Conservation (phyloP, 2,797 vertebrate species). For the Dallia pectoralis region DNA sequence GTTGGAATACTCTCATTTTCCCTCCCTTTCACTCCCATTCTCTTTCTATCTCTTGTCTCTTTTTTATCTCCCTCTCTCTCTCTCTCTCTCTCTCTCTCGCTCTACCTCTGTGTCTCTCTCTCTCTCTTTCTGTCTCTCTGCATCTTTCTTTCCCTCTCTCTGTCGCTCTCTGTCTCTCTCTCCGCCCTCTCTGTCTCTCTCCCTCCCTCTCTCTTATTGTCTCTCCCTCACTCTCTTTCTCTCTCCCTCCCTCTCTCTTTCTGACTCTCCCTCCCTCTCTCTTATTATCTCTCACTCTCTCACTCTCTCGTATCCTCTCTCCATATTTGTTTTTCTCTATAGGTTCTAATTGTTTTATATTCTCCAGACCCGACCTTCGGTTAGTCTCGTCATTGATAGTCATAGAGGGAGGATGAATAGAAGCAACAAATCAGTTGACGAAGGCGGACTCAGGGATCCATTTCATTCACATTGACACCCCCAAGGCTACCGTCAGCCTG, state of each 20-base stretch:
- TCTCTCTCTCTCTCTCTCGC: no score
- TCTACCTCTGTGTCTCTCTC: no score
- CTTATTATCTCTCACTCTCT: no score
- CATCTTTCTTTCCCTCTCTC: no score
- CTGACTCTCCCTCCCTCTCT: no score
- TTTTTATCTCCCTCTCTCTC: no score
- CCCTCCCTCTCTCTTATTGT: background rate
- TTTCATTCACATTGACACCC: constrained; percentile 33
- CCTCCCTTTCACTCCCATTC: no score
- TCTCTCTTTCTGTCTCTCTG: background rate
- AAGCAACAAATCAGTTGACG: constrained; percentile 37
- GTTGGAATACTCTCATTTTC: no score
- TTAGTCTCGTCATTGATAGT: constrained; percentile 26
- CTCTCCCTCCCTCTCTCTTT: background rate
- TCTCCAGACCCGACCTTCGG: constrained; percentile 17
- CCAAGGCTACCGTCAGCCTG: constrained; percentile 26
- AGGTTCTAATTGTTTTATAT: constrained; percentile 7
- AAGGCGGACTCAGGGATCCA: constrained; percentile 17
- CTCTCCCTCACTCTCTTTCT: background rate
- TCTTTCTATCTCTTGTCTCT: no score
- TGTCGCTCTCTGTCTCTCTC: no score
- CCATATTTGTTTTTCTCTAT: background rate
- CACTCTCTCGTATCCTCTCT: background rate
- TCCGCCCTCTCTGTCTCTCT: no score
- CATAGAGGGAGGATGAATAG: constrained; percentile 21